Evolutionary conservation across 2,113 vertebrate species (phyloP).

Genomic region (Ciconia stormi): DNA sequence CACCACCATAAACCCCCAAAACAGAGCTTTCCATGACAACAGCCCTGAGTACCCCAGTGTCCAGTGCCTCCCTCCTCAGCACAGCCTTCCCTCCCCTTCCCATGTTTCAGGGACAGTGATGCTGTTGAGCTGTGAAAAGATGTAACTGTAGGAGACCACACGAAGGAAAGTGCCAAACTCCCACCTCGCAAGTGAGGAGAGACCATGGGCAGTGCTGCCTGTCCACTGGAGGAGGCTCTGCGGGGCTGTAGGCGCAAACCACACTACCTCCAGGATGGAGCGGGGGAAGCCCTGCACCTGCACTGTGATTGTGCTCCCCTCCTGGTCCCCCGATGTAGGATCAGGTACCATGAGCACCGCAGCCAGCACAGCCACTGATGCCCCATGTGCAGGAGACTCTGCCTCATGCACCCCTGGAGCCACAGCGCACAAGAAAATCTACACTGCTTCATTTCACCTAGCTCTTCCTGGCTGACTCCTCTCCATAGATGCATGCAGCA

Average conservation of each 20-base stretch:
- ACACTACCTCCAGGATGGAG: accelerated
- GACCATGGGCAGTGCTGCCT: neutral
- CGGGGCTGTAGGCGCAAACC: too few relatives aligned
- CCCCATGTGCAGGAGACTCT: neutral
- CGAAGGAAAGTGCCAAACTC: neutral
- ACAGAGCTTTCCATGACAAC: neutral
- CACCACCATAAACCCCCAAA: neutral
- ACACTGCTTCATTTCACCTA: neutral
- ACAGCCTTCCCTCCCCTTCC: neutral
- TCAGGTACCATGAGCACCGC: neutral
- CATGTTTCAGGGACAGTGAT: neutral
- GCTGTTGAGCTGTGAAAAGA: neutral
- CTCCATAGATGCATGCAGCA: neutral
- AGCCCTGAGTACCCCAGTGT: neutral
- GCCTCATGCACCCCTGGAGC: neutral
- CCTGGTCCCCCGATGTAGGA: neutral
- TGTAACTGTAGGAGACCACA: accelerated
- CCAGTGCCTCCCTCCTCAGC: neutral
- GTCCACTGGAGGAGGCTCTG: neutral
- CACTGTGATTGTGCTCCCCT: neutral
- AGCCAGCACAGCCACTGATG: neutral
- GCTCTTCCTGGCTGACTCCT: neutral
- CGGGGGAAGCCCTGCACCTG: neutral
- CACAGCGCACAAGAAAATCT: accelerated
- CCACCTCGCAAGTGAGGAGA: accelerated